Conservation (phyloP, 2,797 vertebrate genomes). For the Cygnus olor region DNA sequence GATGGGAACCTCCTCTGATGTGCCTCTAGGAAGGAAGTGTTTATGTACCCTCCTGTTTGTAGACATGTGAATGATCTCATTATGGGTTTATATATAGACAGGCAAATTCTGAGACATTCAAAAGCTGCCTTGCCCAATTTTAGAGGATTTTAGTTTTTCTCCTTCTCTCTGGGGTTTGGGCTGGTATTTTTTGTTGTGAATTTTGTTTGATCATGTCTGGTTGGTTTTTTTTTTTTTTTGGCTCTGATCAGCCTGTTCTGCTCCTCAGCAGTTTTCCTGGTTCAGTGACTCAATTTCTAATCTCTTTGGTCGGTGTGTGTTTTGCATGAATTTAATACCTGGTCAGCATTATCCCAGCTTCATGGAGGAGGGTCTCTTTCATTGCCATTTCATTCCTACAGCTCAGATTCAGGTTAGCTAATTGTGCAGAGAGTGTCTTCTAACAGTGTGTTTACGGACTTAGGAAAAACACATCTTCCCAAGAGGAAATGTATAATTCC, state of each 20-base stretch:
- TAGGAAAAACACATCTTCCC: neutral
- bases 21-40: neutral
- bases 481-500: neutral
- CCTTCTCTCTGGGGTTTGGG: neutral
- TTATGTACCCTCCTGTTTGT: neutral
- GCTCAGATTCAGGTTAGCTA: neutral
- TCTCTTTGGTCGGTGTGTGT: neutral
- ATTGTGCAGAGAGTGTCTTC: neutral
- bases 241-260: neutral
- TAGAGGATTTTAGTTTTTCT: neutral
- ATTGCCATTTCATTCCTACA: neutral
- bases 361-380: neutral
- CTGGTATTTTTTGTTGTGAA: neutral
- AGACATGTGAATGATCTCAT: neutral
- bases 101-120: neutral
- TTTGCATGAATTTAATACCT: slow-evolving; percentile 52
- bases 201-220: neutral
- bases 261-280: slow-evolving; percentile 42
- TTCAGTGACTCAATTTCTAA: slow-evolving; percentile 51
- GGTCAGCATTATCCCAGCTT: slow-evolving; percentile 18
- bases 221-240: neutral
- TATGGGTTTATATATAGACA: neutral
- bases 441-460: neutral
- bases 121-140: neutral
- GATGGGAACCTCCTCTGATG: neutral